Evolutionary conservation across 2,113 vertebrate genomes (phyloP), one percentile per base, ranked within the genome.

Genomic region (Lepidiolamprologus cunningtoni): DNA sequence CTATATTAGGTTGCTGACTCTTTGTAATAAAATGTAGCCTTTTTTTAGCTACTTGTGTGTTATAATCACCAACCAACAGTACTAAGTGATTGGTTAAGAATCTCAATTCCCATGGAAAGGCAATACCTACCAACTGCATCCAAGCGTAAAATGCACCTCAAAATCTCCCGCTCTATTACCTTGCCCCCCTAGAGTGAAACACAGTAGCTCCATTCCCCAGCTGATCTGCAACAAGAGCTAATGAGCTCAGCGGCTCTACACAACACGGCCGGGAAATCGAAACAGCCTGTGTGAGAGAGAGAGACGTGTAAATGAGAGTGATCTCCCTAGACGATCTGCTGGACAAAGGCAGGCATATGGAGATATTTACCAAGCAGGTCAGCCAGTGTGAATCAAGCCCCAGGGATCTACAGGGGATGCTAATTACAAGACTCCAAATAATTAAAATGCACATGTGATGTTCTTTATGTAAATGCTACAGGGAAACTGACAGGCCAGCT

Each of bases 161-260:
- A 63, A 40, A 81, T 87, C 86, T 63, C 35, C 68, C 47, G 78
- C 78, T 91, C 63, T 81, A 91, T 90, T 86, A 86, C 78, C 89
- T 40, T 40, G 23, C 78, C 87, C 88, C 89, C 86, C 89, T 17
- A 78, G 73, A 89, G 93, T 88, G 88, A 91, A 92, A 88, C 82
- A 79, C 87, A 80, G 83, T 63, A 21, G 81, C 83, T 61, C 40
- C 16, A 55, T 84, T 91, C 91, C 89, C 91, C 81, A 55, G 78
- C 83, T 92, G 90, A 95, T 94, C 91, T 91, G 94, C 92, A 88
- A 89, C 89, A 88, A 28, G 58, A 87, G 94, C 83, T 96, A 96
- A 96, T 96, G 93, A 95, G 91, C 91, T 91, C 84, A 45, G 90
- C 31, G 54, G 83, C 84, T 37, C 71, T 19, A 52, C 53, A 87